phyloP scores from a whole-genome alignment of 2,888 invertebrate genomes.

The Macrosoma leucophasiata region DNA sequence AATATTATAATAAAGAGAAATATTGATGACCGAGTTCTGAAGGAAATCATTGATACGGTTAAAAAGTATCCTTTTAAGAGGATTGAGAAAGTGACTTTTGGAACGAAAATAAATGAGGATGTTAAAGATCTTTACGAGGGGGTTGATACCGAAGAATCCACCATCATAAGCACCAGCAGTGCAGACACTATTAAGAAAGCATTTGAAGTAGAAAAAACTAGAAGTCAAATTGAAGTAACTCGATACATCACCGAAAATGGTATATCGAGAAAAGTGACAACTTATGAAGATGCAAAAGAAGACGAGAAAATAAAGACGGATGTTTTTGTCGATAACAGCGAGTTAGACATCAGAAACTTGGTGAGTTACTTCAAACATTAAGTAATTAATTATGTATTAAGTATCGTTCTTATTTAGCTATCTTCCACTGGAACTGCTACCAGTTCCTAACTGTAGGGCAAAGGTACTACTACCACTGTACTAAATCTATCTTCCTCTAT shows the following conservation, averaged over 20 bases:
- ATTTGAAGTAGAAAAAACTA: constrained; percentile 64
- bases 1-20: constrained; percentile 67
- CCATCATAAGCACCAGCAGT: constrained; percentile 47
- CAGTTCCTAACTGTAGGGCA: no score
- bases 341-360: constrained; percentile 71
- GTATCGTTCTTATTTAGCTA: no score
- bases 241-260: constrained; percentile 68
- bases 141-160: constrained; percentile 58
- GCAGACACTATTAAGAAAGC: constrained; percentile 60
- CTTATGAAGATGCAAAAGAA: constrained; percentile 69
- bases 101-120: constrained; percentile 75
- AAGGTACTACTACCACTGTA: no score
- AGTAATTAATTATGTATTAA: no score
- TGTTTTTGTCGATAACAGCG: constrained; percentile 70
- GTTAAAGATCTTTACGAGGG: constrained; percentile 74
- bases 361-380: constrained; percentile 48
- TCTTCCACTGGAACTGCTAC: no score
- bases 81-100: constrained; percentile 71
- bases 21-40: constrained; percentile 60
- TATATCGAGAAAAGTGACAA: constrained; percentile 63
- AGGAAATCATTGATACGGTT: constrained; percentile 68
- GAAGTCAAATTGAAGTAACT: constrained; percentile 69
- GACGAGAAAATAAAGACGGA: constrained; percentile 69
- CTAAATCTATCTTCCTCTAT: no score
- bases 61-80: constrained; percentile 69